A percentile compares a stretch with the other conserved stretches of the same genome.
Evolutionary conservation across 2,113 vertebrate species (phyloP).

Genomic region (Leptodactylus fuscus): DNA sequence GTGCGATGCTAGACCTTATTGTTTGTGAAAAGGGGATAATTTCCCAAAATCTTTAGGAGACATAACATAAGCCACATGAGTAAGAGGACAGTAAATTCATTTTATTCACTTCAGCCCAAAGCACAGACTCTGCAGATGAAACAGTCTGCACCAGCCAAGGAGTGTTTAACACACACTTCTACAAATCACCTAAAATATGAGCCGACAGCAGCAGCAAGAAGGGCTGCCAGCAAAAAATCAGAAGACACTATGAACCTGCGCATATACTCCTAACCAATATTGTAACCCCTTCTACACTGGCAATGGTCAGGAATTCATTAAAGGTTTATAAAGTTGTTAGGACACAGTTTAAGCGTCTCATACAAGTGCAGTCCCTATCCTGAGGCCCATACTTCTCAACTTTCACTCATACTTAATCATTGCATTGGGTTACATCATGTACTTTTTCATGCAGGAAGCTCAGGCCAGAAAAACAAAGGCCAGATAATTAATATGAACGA

Average conservation of each 20-base stretch:
- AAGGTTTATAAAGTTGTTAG: constrained; percentile 2
- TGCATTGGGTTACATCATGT: constrained; percentile 8
- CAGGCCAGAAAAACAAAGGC: constrained; percentile 40
- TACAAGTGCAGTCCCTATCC: neutral
- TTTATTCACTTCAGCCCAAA: constrained; percentile 33
- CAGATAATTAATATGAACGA: constrained; percentile 46
- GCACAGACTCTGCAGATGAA: constrained; percentile 47
- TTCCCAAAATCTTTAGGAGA: constrained; percentile 15
- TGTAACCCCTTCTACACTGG: constrained; percentile 11
- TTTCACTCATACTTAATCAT: constrained; percentile 34
- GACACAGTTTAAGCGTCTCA: neutral
- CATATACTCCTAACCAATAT: neutral
- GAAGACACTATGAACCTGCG: constrained; percentile 23
- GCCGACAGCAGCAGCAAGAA: constrained; percentile 27
- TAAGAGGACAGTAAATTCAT: constrained; percentile 41
- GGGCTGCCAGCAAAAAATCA: constrained; percentile 47
- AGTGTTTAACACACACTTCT: constrained; percentile 26
- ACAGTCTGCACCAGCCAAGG: constrained; percentile 47
- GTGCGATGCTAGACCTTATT: neutral
- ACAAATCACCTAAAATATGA: constrained; percentile 52
- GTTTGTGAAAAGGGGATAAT: neutral
- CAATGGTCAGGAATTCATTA: constrained; percentile 7
- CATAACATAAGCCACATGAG: constrained; percentile 1
- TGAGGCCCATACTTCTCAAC: neutral
- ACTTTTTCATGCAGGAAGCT: constrained; percentile 17